Base-by-base conservation (phyloP, 1,140 invertebrate species). In the Drosophila nannoptera region DNA sequence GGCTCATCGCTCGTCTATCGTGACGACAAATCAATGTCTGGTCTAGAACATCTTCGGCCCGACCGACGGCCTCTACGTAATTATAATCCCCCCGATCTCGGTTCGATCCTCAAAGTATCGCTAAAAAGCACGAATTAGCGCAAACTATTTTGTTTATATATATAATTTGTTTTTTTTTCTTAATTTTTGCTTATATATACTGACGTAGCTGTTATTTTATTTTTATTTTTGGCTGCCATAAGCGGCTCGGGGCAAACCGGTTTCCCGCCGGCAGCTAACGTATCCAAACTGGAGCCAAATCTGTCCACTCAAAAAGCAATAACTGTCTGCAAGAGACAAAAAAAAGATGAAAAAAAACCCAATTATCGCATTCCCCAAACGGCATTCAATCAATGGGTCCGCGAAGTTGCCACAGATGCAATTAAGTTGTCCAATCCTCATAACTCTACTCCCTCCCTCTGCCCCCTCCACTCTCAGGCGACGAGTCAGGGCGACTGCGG, bases 121-220 rank as follows among this genome's bases (percentile, higher is more conserved):
- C 38, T 61, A 60, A 71, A 43, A 43, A 40, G 50, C 49, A 45
- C 45, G 61, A 72, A 72, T 72, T 72, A 72, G 65, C 69, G 65
- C 58, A 68, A 42, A 40, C 29, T 31, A 55, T 40, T 29, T 67
- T 49, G 49, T 60, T 49, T 58, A 46, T 55, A 14, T 48, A 32
- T 52, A 22, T 22, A 22, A 22, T 22, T 22, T n/a, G n/a, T n/a
- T n/a, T n/a, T n/a, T n/a, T n/a, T n/a, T n/a, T n/a, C n/a, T 22
- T 22, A 31, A 14, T 43, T 33, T 33, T 35, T 45, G 16, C 7
- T 36, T 52, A 49, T 61, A 49, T 61, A 48, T 65, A 62, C 40
- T 55, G 12, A 14, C 6, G 40, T 7, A 22, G 22, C 14, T 52
- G 12, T 49, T 35, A 32, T 42, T 40, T 36, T 65, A 35, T 38